Evolutionary conservation across 2,888 invertebrate genomes (phyloP), one percentile per base, ranked within the genome.

Genomic region (Amphimallon solstitiale): DNA sequence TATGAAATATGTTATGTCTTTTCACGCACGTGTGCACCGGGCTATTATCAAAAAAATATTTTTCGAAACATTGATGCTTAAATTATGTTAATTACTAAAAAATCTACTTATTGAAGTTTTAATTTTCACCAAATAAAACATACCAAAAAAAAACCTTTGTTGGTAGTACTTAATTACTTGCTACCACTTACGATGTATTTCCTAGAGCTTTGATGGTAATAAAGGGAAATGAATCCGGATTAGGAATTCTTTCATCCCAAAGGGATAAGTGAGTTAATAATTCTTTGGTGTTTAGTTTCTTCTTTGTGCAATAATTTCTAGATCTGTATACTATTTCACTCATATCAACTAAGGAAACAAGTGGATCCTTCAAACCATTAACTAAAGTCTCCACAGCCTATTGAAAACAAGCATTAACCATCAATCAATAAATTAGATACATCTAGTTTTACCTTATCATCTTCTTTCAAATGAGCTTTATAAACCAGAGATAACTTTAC

Each of bases 361-460:
- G 54, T 67, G 56, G 68, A 45, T 67, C 74, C 12, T 77, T 77
- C 15, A 87, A 80, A 0, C 84, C 87, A 67, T 81, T 77, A 12
- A 86, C 67, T 37, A 88, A 72, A 6, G 82, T 77, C 70, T 80
- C 70, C 0, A 85, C 86, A 0, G 86, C 85, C 86, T 87, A 72
- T 23, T 76, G 73, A 49, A 65, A 66, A 71, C 71, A 84, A 45
- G n/a, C n/a, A n/a, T n/a, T n/a, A n/a, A n/a, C n/a, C n/a, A n/a
- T n/a, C n/a, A n/a, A n/a, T n/a, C n/a, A n/a, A n/a, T n/a, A n/a
- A n/a, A n/a, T n/a, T 67, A 37, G 2, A 51, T 63, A 19, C 70
- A 10, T 37, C 15, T 48, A 9, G 29, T 48, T 65, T 65, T 70
- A 73, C 75, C 40, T 56, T 62, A 51, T 66, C 64, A n/a, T 71